These are phyloP conservation scores for Plagiodera versicolora DNA, from an alignment of 2,888 invertebrate species.

Conservation along the genomic window DNA sequence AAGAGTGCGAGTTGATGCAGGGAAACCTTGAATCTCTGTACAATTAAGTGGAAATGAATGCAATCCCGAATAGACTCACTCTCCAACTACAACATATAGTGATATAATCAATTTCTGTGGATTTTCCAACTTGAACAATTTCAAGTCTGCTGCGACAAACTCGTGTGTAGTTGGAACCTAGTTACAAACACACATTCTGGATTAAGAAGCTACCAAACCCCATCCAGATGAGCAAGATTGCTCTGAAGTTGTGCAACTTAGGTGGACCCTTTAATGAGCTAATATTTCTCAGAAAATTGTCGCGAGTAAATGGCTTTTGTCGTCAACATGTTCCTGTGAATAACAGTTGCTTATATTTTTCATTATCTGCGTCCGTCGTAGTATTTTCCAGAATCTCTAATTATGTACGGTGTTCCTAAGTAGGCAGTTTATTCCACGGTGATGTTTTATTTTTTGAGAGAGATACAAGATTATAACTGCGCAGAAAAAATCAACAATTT, in stretches of 20 bases:
- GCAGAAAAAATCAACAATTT: too few species aligned
- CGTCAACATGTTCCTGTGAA: background rate
- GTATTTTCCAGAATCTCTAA: background rate
- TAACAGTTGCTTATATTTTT: slow-evolving; percentile 2
- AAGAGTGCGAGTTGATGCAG: too few species aligned
- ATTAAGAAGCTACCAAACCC: slow-evolving; percentile 28
- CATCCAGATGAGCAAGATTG: slow-evolving; percentile 15
- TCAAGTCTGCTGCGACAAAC: slow-evolving; percentile 25
- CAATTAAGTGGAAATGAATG: too few species aligned
- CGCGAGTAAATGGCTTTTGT: slow-evolving; percentile 6
- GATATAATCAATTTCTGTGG: slow-evolving; percentile 30
- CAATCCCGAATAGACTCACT: too few species aligned
- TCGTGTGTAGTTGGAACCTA: slow-evolving; percentile 20
- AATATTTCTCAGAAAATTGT: slow-evolving; percentile 3
- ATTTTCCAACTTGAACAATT: slow-evolving; percentile 32
- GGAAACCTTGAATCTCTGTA: too few species aligned
- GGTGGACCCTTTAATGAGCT: slow-evolving; percentile 15
- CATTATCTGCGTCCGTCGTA: background rate
- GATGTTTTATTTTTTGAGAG: too few species aligned
- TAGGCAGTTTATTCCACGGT: background rate
- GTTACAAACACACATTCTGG: slow-evolving; percentile 26
- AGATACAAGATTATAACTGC: too few species aligned
- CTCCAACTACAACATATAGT: slow-evolving; percentile 8
- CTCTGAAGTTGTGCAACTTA: slow-evolving; percentile 18
- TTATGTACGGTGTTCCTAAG: background rate